Conservation (phyloP, 2,888 invertebrate species). For the Molanna angustata region DNA sequence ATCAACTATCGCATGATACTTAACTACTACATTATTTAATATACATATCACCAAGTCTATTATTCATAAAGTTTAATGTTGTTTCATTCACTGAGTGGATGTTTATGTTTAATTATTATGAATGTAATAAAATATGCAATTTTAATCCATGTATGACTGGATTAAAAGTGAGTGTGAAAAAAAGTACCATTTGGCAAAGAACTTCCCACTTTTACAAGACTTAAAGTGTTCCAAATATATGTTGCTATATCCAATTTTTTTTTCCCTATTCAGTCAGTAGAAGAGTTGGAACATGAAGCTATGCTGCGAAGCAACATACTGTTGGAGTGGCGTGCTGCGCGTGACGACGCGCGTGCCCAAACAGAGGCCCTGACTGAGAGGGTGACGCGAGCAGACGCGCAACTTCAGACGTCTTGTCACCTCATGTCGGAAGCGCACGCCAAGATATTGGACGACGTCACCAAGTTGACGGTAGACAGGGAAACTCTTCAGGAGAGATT, state of each 20-base stretch:
- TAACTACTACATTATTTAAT: neutral
- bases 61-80: too few species aligned
- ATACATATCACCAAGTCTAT: too few species aligned
- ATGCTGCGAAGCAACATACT: slow-evolving; percentile 54
- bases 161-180: too few species aligned
- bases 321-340: slow-evolving; percentile 43
- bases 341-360: slow-evolving; percentile 35
- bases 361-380: slow-evolving; percentile 36
- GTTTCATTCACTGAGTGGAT: too few species aligned
- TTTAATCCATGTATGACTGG: too few species aligned
- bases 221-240: too few species aligned
- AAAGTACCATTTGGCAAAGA: too few species aligned
- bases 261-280: slow-evolving; percentile 23
- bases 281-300: slow-evolving; percentile 51
- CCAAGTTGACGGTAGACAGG: slow-evolving; percentile 47
- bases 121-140: too few species aligned
- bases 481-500: slow-evolving; percentile 48
- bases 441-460: slow-evolving; percentile 44
- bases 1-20: neutral
- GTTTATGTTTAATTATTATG: too few species aligned
- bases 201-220: too few species aligned
- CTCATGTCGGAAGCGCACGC: slow-evolving; percentile 34
- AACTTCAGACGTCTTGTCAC: slow-evolving; percentile 34
- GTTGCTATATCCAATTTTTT: too few species aligned
- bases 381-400: slow-evolving; percentile 33